Evolutionary conservation across 2,797 vertebrate genomes (phyloP), one percentile per base, ranked within the genome.

Genomic region (Ispidina picta): DNA sequence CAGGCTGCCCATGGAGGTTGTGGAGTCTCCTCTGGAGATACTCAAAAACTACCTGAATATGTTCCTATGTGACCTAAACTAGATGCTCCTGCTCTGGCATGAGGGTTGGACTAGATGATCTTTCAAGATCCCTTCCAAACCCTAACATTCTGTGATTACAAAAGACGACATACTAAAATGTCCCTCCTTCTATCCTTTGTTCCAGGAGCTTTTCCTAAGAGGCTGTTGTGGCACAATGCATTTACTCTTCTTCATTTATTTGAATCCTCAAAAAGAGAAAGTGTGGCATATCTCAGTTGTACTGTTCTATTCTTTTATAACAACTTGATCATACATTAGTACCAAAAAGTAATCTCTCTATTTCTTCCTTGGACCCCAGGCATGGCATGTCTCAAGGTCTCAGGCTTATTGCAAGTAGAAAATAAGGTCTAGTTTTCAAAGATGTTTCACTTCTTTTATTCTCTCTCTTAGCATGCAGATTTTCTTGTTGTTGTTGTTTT

Each of bases 271-370:
- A 39, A 39, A 39, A 39, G 14, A 39, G 44, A 41, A 54, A 22
- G 3, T 55, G 29, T 0, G 3, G 35, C 13, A 23, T 5, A 46
- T 28, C 29, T 63, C 60, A 44, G 1, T 52, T 72, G 58, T 56
- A 48, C 26, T 51, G 17, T 22, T 17, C 13, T 49, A 10, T 64
- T 77, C 37, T 5, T 59, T 59, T 33, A 5, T 23, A 59, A 26
- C 10, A 54, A 15, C 26, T 48, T 72, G 22, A 16, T 10, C 20
- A 31, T 8, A 49, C 49, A 28, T 39, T n/a, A 20, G 12, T 1
- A 46, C 6, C 25, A 29, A n/a, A 43, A 66, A 65, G 43, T 10
- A 21, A 39, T 15, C 29, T 49, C 0, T 0, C 55, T 64, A 31
- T 29, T 54, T 11, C 19, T 33, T 26, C 78, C 82, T 72, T 10